These are phyloP conservation scores for Lacerta bilineata DNA, from an alignment of 2,797 vertebrate genomes.

Conservation along the genomic window DNA sequence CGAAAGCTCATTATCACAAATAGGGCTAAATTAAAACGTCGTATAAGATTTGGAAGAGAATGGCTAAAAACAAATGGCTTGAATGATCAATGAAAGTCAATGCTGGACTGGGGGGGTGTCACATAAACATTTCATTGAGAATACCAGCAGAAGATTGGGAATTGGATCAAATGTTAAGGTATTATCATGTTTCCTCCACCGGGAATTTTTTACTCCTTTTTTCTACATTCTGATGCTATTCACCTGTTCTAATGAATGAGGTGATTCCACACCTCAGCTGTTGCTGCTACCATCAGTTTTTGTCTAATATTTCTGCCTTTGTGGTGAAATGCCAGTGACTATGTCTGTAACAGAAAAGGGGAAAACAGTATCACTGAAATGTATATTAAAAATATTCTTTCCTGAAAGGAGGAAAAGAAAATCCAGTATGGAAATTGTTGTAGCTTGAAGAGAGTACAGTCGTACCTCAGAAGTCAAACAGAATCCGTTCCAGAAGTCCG, in stretches of 20 bases:
- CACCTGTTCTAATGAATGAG: conserved; percentile 27
- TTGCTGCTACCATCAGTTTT: conserved; percentile 25
- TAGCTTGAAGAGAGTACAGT: not conserved
- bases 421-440: not conserved
- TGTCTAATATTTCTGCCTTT: not conserved
- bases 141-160: conserved; percentile 19
- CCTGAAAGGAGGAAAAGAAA: too few relatives aligned
- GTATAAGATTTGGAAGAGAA: conserved; percentile 20
- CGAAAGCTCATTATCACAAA: not conserved
- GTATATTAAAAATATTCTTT: not conserved
- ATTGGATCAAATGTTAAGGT: conserved; percentile 24
- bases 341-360: not conserved
- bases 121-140: conserved; percentile 25
- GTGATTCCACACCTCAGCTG: conserved; percentile 15
- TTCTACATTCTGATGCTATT: conserved; percentile 18
- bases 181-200: not conserved
- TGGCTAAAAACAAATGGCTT: conserved; percentile 38
- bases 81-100: conserved; percentile 26
- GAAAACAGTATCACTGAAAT: not conserved
- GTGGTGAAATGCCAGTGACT: not conserved
- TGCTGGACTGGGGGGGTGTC: not conserved
- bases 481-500: too few relatives aligned
- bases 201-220: conserved; percentile 37
- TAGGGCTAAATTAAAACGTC: not conserved
- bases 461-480: too few relatives aligned